Evolutionary conservation across 2,113 vertebrate genomes (phyloP).

Genomic region (Castor canadensis): DNA sequence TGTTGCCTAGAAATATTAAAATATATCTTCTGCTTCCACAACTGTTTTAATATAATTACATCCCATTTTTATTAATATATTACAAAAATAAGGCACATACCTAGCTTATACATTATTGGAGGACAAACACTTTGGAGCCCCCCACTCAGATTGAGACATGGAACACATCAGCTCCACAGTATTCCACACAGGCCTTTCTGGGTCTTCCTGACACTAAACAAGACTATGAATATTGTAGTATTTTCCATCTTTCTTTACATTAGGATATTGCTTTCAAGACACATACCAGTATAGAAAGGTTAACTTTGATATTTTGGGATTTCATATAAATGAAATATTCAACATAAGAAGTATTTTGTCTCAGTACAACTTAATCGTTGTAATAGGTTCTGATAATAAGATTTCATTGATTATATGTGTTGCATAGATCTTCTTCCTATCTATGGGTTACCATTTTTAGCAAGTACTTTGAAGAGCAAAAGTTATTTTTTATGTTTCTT

Average conservation of each 20-base stretch:
- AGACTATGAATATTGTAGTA: not conserved
- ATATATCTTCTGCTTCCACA: not conserved
- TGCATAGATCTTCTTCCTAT: not conserved
- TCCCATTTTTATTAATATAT: not conserved
- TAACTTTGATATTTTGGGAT: not conserved
- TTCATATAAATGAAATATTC: not conserved
- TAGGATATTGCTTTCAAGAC: not conserved
- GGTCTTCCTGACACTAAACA: not conserved
- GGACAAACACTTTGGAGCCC: not conserved
- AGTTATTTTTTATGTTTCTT: too few relatives aligned
- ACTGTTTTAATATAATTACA: not conserved
- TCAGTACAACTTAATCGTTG: not conserved
- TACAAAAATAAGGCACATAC: not conserved
- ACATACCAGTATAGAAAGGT: not conserved
- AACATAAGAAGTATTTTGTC: not conserved
- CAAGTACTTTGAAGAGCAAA: not conserved
- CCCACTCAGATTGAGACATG: not conserved
- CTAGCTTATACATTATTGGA: not conserved
- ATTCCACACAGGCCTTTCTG: not conserved
- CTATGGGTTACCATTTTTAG: not conserved
- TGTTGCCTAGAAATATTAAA: constrained; percentile 1
- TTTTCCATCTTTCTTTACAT: not conserved
- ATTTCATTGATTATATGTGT: not conserved
- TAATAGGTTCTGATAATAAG: not conserved
- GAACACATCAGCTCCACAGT: not conserved